Evolutionary conservation across 1,140 invertebrate species (phyloP), one percentile per base, ranked within the genome.

Genomic region (Hyles euphorbiae): DNA sequence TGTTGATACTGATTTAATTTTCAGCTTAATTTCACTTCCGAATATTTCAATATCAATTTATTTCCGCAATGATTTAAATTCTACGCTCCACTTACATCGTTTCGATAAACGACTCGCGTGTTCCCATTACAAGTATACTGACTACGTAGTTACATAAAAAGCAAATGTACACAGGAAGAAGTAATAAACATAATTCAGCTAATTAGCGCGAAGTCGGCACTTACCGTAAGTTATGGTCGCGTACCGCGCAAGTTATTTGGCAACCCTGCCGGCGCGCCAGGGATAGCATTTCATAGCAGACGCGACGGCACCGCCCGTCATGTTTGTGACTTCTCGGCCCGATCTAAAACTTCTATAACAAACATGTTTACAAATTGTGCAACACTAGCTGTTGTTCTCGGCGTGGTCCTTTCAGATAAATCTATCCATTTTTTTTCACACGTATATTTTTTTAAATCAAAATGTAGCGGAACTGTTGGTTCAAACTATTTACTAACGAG

Each of bases 251-350:
- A 48, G 11, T 47, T 53, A 60, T 50, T 63, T 67, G 65, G 57
- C 36, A 51, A 53, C 57, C 48, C 34, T 56, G n/a, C 9, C 47
- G 49, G 45, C 58, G 60, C 53, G 49, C 46, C n/a, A 44, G 60
- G 63, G 9, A 32, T 47, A 60, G 67, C 44, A 2, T 5, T 40
- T 40, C 36, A 40, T 63, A 58, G 65, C 61, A 80, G 78, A 80
- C 79, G 59, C 73, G 74, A 43, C 64, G 81, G 76, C 75, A 76
- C 74, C 82, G 48, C 63, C 58, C 60, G 65, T 63, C 63, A 58
- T 70, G 70, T 74, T 65, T 67, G 66, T 62, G 67, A 61, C 57
- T 64, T 45, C 57, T 53, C 36, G 33, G 22, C 12, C 45, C 43
- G 58, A 47, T 56, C 58, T 63, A 66, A 61, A 76, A 73, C 54